Percentiles rank a stretch among this genome's conserved stretches.
These are phyloP conservation scores for Tipula lateralis DNA, from an alignment of 2,888 invertebrate genomes.

Conservation along the genomic window DNA sequence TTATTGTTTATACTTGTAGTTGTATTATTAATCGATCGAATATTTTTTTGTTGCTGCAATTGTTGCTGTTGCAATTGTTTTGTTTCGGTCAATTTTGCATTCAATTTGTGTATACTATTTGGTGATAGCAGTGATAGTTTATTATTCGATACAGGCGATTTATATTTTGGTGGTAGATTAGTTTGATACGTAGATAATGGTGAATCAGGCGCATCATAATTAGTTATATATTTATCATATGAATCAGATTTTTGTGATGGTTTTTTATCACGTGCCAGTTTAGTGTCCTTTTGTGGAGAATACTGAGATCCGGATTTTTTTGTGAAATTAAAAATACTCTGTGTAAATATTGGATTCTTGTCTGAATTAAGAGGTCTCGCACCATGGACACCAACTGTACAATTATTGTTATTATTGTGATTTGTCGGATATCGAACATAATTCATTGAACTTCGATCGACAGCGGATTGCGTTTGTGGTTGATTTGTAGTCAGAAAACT, in stretches of 20 bases:
- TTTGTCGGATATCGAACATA: background rate
- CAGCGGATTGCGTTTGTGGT: background rate
- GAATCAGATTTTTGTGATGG: conserved; percentile 31
- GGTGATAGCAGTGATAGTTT: conserved; percentile 46
- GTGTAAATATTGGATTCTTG: conserved; percentile 33
- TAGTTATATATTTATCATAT: conserved; percentile 28
- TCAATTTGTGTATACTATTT: conserved; percentile 45
- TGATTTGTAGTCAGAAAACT: conserved; percentile 32
- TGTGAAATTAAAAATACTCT: conserved; percentile 35
- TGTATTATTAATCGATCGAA: background rate
- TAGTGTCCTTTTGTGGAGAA: conserved; percentile 30
- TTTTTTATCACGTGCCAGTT: background rate
- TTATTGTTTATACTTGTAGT: background rate
- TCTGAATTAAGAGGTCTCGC: background rate
- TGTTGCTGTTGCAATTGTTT: conserved; percentile 28
- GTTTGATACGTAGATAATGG: background rate
- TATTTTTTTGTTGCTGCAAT: conserved; percentile 11
- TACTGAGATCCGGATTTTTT: conserved; percentile 31
- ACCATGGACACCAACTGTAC: background rate
- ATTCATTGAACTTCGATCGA: background rate
- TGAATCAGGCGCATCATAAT: background rate
- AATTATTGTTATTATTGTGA: background rate
- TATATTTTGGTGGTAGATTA: conserved; percentile 29
- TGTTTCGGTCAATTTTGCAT: conserved; percentile 40
- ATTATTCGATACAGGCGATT: conserved; percentile 37